Evolutionary conservation across 1,140 invertebrate genomes (phyloP), one percentile per base, ranked within the genome.

Genomic region (Saccostrea cuccullata): DNA sequence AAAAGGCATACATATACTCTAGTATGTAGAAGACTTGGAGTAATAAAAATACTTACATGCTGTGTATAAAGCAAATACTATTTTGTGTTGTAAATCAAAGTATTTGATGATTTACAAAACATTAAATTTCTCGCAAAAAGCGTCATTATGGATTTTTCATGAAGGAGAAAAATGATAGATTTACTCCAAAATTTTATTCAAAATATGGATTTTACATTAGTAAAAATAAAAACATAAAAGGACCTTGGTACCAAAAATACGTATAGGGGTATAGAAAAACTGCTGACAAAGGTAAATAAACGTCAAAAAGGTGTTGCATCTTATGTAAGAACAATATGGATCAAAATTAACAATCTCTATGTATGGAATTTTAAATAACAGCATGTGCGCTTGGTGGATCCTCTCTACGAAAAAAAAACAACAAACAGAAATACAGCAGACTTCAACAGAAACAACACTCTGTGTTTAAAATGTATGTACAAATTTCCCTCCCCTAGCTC

Each of bases 361-460:
- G 47, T 47, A 20, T 20, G 17, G 13, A 30, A 15, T 77, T 77
- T 77, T 36, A 36, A 36, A 36, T 36, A 77, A 77, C 30, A 77
- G 26, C 70, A 36, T 77, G 70, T 77, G 70, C 70, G 70, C 70
- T 77, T 77, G 70, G 30, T 36, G 70, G 30, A 36, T 30, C 70
- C 26, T 26, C 30, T 77, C 15, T 12, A 77, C 12, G 17, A 17
- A 77, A 77, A 77, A 11, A 47, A 47, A 47, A 9, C 5, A 47
- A 47, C 47, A 47, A 47, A 47, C 47, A 47, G 9, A 47, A 47
- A 15, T 12, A 15, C 70, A 36, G 70, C 70, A 15, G 30, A 77
- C 58, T 20, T 64, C 17, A 64, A 64, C 58, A 64, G 23, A 26
- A 73, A 73, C 67, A 73, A 73, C 67, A 77, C 15, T 77, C 8